phyloP scores from a whole-genome alignment of 2,113 vertebrate species.

The Lasiurus borealis region DNA sequence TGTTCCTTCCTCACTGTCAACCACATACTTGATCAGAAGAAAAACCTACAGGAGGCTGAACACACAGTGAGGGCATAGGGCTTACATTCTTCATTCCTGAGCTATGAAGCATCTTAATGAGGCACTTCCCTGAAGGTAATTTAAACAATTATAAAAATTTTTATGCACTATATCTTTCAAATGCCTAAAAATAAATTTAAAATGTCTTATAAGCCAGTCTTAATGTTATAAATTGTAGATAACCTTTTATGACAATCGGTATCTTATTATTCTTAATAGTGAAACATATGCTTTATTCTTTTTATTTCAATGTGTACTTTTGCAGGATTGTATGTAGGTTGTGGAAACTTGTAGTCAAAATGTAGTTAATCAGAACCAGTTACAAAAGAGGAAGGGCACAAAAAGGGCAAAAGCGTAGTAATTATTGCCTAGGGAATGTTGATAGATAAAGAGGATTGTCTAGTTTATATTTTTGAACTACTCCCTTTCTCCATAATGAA shows the following conservation, averaged over 20 bases:
- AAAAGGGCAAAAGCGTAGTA: neutral
- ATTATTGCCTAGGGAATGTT: neutral
- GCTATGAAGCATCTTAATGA: conserved; percentile 12
- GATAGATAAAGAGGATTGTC: neutral
- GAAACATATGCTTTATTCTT: neutral
- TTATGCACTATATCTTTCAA: neutral
- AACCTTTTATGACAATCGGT: neutral
- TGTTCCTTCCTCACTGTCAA: neutral
- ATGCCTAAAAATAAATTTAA: conserved; percentile 1
- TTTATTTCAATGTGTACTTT: neutral
- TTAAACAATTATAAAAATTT: neutral
- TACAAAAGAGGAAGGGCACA: neutral
- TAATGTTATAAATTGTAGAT: neutral
- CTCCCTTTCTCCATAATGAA: neutral
- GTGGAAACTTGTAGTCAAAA: neutral
- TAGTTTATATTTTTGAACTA: neutral
- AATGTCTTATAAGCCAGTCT: neutral
- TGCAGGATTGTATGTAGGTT: neutral
- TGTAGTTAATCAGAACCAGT: neutral
- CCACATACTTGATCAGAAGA: neutral
- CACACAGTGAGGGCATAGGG: neutral
- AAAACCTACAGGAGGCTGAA: neutral
- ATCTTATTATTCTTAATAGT: neutral
- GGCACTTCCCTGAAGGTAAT: neutral
- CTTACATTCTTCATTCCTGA: neutral